Percentiles rank a stretch among this genome's conserved stretches.
Evolutionary conservation across 64 coral and sea anemone genomes (phyloP).

Genomic region (Stichodactyla mertensii): DNA sequence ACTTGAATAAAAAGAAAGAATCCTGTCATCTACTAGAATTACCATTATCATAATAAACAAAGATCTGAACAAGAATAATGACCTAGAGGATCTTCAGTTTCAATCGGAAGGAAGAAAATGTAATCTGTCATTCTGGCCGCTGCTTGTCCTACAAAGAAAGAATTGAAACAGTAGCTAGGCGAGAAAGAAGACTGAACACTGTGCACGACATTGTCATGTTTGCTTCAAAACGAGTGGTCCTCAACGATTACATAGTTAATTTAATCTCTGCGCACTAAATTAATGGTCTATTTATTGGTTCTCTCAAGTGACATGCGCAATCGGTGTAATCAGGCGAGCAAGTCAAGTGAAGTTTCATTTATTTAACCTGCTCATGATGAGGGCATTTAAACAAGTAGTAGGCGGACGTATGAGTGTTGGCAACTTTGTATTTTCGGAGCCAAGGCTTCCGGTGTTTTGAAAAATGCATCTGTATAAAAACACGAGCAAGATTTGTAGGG

Average conservation of each 20-base stretch:
- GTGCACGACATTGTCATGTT: neutral
- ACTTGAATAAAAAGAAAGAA: neutral
- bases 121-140: neutral
- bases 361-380: neutral
- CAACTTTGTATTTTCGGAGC: conserved; percentile 15
- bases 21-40: neutral
- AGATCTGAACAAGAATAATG: neutral
- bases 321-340: neutral
- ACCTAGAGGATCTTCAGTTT: neutral
- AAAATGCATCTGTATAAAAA: neutral
- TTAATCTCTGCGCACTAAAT: neutral
- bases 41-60: neutral
- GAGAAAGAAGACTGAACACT: neutral
- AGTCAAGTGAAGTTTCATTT: conserved; percentile 8
- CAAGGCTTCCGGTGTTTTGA: neutral
- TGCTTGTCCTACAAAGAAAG: neutral
- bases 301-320: neutral
- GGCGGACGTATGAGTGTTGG: conserved; percentile 1
- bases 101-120: neutral
- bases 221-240: neutral
- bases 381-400: conserved; percentile 14
- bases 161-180: neutral
- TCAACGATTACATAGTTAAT: neutral
- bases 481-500: neutral
- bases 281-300: neutral